phyloP scores from a whole-genome alignment of 1,140 invertebrate species.

The Lepidurus arcticus region DNA sequence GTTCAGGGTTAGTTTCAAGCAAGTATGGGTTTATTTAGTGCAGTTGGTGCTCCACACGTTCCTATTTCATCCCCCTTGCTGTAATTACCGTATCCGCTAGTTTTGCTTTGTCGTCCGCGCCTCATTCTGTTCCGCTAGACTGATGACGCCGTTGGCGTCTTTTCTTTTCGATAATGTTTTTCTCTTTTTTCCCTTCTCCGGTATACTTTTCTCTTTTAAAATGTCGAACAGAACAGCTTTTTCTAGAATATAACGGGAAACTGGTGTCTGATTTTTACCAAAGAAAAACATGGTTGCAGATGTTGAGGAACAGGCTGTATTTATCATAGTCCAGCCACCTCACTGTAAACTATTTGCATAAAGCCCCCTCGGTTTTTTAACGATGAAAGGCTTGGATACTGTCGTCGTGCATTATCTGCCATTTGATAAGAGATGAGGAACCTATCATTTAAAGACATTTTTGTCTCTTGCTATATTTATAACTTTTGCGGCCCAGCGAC shows the following conservation, averaged over 20 bases:
- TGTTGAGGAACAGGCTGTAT: neutral
- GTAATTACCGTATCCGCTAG: constrained; percentile 4
- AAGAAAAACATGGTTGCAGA: neutral
- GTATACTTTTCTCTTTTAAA: neutral
- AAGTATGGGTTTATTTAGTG: neutral
- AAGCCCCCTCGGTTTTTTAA: neutral
- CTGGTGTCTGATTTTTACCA: neutral
- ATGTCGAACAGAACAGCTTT: neutral
- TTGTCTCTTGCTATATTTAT: too few relatives aligned
- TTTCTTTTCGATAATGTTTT: neutral
- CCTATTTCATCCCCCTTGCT: constrained; percentile 8
- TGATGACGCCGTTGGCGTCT: constrained; percentile 20
- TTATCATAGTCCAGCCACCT: neutral
- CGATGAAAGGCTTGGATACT: too few relatives aligned
- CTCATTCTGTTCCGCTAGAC: neutral
- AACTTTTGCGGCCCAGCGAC: too few relatives aligned
- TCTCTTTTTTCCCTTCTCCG: neutral
- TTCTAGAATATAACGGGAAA: neutral
- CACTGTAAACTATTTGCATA: neutral
- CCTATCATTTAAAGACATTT: too few relatives aligned
- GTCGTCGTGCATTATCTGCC: too few relatives aligned
- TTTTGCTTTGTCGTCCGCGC: constrained; percentile 18
- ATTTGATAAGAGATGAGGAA: too few relatives aligned
- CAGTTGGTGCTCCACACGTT: neutral
- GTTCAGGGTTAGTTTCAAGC: neutral